Percentiles rank a stretch among this genome's conserved stretches.
Evolutionary conservation across 2,113 vertebrate genomes (phyloP).

Genomic region (mouse (Mus musculus)): DNA sequence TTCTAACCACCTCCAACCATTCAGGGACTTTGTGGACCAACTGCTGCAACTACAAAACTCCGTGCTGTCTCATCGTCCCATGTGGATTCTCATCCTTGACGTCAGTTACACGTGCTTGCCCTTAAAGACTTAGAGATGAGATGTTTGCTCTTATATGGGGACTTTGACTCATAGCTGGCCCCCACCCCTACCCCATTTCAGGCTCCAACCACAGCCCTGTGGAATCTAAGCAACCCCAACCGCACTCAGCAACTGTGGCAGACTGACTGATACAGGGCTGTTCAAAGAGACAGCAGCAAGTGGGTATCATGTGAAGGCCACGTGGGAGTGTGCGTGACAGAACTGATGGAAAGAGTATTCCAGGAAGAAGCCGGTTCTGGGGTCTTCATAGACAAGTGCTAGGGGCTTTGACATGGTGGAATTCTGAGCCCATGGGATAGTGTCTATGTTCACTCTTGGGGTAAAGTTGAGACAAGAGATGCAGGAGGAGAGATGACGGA

Average conservation of each 20-base stretch:
- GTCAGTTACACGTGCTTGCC: background rate
- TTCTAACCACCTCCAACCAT: background rate
- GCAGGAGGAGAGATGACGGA: background rate
- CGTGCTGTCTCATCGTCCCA: background rate
- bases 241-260: background rate
- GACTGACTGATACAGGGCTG: background rate
- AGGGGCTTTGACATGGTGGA: no score
- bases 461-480: background rate
- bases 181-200: background rate
- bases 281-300: background rate
- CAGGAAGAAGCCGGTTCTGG: background rate
- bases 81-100: background rate
- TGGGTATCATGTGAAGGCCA: background rate
- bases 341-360: no score
- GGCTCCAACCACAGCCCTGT: background rate
- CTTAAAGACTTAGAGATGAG: background rate
- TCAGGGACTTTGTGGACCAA: background rate
- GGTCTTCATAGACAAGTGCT: background rate
- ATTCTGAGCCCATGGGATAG: background rate
- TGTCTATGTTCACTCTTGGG: accelerated
- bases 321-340: background rate
- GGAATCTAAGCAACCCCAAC: background rate
- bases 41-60: background rate
- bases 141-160: background rate
- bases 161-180: background rate